phyloP scores from a whole-genome alignment of 2,797 vertebrate genomes.

The Mormyrus proboscirostris region DNA sequence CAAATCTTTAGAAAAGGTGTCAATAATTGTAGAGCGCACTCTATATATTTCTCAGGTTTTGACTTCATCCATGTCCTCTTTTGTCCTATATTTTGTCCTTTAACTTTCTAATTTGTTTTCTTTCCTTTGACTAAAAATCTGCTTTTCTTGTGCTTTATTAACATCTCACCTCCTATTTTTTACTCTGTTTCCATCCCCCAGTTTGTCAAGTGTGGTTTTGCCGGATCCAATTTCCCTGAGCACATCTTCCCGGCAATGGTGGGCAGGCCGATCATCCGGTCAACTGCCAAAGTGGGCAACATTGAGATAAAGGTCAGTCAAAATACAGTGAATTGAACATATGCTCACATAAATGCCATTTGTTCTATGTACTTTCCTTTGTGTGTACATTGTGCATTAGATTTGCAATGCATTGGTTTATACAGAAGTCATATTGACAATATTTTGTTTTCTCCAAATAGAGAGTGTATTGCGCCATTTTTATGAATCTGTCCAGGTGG shows the following conservation, averaged over 20 bases:
- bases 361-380: background rate
- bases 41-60: background rate
- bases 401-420: background rate
- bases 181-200: conserved; percentile 25
- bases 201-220: conserved; percentile 77
- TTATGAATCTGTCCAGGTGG: background rate
- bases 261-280: conserved; percentile 68
- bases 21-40: background rate
- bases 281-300: conserved; percentile 66
- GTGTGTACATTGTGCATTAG: background rate
- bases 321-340: background rate
- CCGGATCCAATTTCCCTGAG: conserved; percentile 73
- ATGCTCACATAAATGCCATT: background rate
- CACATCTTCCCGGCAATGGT: conserved; percentile 76
- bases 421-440: background rate
- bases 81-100: background rate
- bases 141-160: background rate
- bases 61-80: background rate
- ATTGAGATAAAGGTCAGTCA: conserved; percentile 70
- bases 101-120: background rate
- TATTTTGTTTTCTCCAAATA: background rate
- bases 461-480: background rate
- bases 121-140: background rate
- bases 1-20: background rate
- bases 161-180: background rate